Conservation (phyloP, 1,140 invertebrate genomes). For the Drosophila arawakana region DNA sequence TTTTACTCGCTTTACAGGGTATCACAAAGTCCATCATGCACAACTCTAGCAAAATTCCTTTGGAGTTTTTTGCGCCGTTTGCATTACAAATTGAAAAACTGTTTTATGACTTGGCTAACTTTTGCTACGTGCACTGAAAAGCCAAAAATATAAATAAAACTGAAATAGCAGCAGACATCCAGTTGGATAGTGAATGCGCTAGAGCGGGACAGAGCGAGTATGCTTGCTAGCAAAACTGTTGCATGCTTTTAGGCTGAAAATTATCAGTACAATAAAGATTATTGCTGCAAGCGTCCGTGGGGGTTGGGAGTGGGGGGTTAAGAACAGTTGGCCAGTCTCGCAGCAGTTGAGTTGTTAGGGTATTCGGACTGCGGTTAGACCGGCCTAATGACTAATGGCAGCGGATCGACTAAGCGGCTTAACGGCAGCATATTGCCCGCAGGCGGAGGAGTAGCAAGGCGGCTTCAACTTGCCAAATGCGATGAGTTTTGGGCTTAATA, state of each 20-base stretch:
- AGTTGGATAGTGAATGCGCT: no score
- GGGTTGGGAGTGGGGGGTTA: neutral
- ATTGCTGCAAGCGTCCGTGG: neutral
- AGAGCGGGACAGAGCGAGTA: neutral
- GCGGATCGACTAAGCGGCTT: constrained; percentile 48
- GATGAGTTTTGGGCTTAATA: constrained; percentile 23
- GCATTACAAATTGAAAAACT: constrained; percentile 65
- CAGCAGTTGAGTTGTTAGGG: constrained; percentile 1
- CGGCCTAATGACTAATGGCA: constrained; percentile 31
- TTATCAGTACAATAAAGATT: constrained; percentile 55
- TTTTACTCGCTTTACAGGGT: neutral
- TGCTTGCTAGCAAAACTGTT: constrained; percentile 55
- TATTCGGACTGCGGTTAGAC: constrained; percentile 30
- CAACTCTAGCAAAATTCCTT: neutral
- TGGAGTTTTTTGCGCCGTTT: constrained; percentile 19
- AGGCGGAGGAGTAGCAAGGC: neutral
- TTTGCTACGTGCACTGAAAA: constrained; percentile 72
- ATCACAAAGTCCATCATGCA: neutral
- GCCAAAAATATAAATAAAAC: constrained; percentile 32
- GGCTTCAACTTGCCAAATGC: constrained; percentile 19
- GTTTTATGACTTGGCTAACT: constrained; percentile 79
- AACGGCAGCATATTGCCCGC: neutral
- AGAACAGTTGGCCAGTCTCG: no score
- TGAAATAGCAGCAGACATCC: neutral
- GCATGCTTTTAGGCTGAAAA: constrained; percentile 75